Evolutionary conservation across 1,140 invertebrate genomes (phyloP), one percentile per base, ranked within the genome.

Genomic region (Drosophila bocqueti): DNA sequence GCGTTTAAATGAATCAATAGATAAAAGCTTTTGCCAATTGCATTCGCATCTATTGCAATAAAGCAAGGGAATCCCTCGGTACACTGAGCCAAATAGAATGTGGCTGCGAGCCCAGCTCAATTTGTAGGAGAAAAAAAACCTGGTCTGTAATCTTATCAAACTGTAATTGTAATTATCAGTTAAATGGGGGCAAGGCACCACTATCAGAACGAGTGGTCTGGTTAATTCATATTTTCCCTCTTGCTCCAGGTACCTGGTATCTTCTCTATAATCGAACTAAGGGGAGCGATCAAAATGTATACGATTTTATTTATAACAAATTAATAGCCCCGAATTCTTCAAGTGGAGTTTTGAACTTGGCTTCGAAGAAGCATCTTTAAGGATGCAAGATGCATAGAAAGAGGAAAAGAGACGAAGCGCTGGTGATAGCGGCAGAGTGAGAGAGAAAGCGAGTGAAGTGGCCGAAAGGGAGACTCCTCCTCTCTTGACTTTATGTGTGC

Each of bases 21-120:
- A 89, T 87, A 87, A 80, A 83, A 87, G 58, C 77, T 54, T 85
- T 89, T 89, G 84, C 84, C 83, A 89, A 87, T 84, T 87, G 83
- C 79, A 85, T 45, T 73, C 54, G 67, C 54, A 66, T 67, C 73
- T 66, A 76, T 66, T 49, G 34, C 54, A 57, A 47, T 36, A 18
- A 74, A 40, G 47, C 40, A 67, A 18, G 67, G 64, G 31, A 68
- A 54, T 68, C 67, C 63, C 40, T 54, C n/a, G 24, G 18, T 49
- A 16, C 46, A 74, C 38, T 52, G 54, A 29, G 38, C 6, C 15
- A 55, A 55, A 55, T 4, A 50, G 2, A 36, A 18, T 42, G 15
- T 6, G 8, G 21, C 13, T 13, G 43, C 21, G 3, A 36, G 34
- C 18, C 7, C n/a, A 43, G 16, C n/a, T 18, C 4, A 43, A 43